phyloP scores from a whole-genome alignment of 2,113 vertebrate genomes.

The Corythaeola cristata region DNA sequence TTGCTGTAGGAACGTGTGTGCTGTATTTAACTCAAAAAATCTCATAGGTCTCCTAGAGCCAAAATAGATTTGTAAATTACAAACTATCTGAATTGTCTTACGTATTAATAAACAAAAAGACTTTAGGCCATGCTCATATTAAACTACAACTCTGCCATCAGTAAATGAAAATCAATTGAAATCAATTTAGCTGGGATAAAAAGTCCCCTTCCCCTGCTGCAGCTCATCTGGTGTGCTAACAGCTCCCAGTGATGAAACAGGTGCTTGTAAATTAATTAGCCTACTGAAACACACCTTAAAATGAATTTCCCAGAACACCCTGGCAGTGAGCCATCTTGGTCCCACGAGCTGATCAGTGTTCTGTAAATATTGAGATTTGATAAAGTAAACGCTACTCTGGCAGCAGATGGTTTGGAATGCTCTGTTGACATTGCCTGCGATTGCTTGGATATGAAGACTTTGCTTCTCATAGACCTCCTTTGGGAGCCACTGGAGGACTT shows the following conservation, averaged over 20 bases:
- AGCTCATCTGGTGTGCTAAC: constrained; percentile 78
- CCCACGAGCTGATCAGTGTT: constrained; percentile 86
- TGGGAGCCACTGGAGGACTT: constrained; percentile 78
- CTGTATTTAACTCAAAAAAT: neutral
- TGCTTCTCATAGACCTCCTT: constrained; percentile 75
- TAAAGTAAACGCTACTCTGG: constrained; percentile 86
- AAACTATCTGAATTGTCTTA: neutral
- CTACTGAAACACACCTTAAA: constrained; percentile 88
- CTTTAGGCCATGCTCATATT: constrained; percentile 42
- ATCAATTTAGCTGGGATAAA: constrained; percentile 78
- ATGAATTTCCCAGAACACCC: constrained; percentile 79
- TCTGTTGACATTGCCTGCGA: constrained; percentile 81
- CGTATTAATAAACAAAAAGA: neutral
- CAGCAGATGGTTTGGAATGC: constrained; percentile 90
- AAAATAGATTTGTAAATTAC: neutral
- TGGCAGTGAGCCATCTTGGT: constrained; percentile 87
- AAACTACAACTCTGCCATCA: constrained; percentile 71
- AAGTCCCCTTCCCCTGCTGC: constrained; percentile 74
- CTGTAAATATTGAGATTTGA: constrained; percentile 96
- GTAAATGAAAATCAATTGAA: constrained; percentile 83
- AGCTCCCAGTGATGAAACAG: constrained; percentile 84
- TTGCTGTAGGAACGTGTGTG: neutral
- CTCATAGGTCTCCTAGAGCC: neutral
- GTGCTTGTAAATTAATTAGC: constrained; percentile 94
- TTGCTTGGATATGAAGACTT: constrained; percentile 82